Base-by-base conservation (phyloP, 2,888 invertebrate genomes). In the Cryptocephalus primarius region DNA sequence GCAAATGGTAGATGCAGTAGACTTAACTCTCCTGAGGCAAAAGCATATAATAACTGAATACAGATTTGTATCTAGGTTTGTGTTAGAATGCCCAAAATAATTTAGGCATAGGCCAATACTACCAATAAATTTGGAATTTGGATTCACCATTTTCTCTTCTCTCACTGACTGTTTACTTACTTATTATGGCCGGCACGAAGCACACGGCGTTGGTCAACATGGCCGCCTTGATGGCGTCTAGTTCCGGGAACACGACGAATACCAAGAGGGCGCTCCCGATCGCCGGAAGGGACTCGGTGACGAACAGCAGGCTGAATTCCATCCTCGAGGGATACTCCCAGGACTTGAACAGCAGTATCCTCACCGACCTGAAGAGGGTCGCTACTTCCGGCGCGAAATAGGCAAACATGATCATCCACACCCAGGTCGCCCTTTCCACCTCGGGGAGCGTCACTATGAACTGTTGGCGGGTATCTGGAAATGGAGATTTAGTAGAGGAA, bases 131-230 rank as follows among this genome's bases (percentile, higher is more conserved):
- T n/a, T n/a, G n/a, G n/a, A n/a, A n/a, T n/a, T n/a, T n/a, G n/a
- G n/a, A n/a, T n/a, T n/a, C n/a, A n/a, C n/a, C n/a, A n/a, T n/a
- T n/a, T n/a, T 22, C 22, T 22, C 22, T 6, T 22, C 22, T 22
- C 22, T 22, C 22, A 36, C 36, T 11, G 36, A n/a, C 2, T 36
- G 3, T 4, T 4, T 8, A 67, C 62, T 77, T 74, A 78, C 85
- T 82, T 32, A 87, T 70, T 48, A 90, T 55, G 38, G 58, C 66
- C 0, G 94, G 94, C 9, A 91, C 67, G 55, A 92, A 75, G 62
- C 88, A 89, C 53, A 91, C 76, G 14, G 87, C 88, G 67, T 87
- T 89, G 61, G 88, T 86, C 44, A 93, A 70, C 81, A 90, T 87
- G 1, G 86, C 81, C 1, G 85, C 89, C 64, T 87, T 85, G 9